Conservation (phyloP, 2,888 invertebrate species). For the Fabriciana adippe region DNA sequence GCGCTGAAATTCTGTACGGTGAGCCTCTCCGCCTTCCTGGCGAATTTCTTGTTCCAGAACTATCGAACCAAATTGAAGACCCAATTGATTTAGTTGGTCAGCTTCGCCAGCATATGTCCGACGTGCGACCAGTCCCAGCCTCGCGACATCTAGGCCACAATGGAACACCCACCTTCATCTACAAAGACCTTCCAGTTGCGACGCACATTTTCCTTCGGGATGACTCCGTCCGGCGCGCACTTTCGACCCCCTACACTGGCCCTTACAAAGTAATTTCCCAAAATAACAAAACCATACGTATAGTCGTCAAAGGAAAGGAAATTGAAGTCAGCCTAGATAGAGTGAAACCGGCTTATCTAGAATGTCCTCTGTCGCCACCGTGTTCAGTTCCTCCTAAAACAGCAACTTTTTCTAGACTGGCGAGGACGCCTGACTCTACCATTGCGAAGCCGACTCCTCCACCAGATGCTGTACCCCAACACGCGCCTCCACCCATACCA, state of each 20-base stretch:
- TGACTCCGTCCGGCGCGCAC: constrained; percentile 27
- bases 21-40: constrained; percentile 34
- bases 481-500: background rate
- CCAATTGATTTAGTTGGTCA: too few relatives aligned
- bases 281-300: constrained; percentile 27
- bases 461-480: background rate
- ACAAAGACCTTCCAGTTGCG: background rate
- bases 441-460: background rate
- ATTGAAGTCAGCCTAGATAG: constrained; percentile 23
- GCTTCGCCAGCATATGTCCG: constrained; percentile 18
- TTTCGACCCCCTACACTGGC: constrained; percentile 29
- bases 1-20: constrained; percentile 37
- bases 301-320: constrained; percentile 25
- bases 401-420: background rate
- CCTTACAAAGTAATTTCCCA: constrained; percentile 19
- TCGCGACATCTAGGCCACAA: background rate
- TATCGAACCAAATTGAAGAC: too few relatives aligned
- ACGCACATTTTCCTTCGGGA: constrained; percentile 23
- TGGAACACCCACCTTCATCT: background rate
- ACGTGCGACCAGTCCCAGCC: background rate
- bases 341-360: constrained; percentile 14
- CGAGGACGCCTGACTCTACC: background rate
- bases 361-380: too few relatives aligned
- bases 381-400: too few relatives aligned
- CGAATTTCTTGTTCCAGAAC: constrained; percentile 19